Evolutionary conservation across 2,113 vertebrate species (phyloP), one percentile per base, ranked within the genome.

Genomic region (Podocnemis expansa): DNA sequence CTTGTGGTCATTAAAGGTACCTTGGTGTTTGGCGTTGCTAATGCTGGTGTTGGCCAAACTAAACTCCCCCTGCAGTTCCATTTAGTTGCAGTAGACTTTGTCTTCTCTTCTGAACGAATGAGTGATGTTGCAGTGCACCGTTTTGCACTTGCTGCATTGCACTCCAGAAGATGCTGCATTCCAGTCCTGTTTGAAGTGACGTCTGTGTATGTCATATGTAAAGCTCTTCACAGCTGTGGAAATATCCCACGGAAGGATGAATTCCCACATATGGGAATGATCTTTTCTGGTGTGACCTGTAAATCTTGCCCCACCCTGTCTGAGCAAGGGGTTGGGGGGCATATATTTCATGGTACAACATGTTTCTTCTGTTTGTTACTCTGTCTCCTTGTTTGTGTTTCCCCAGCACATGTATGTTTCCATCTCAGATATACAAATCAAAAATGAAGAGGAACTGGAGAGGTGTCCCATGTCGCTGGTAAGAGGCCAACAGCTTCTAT

Each of bases 381-480:
- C 55, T 84, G 34, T 73, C 54, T 75, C 67, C 3, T 47, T 55
- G 75, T 80, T 1, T 90, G 54, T 96, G 3, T 97, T 93, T 95
- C 88, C 31, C 54, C 97, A 99, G 99, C 99, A 99, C 98, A 99
- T 99, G 91, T 99, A 99, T 7, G 56, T 99, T 47, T 99, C 99
- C 88, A 98, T 99, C 49, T 98, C 99, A 0, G 99, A 99, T n/a
- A 85, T 99, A 47, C 99, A 99, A 98, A 99, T 99, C 95, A 99
- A 98, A 96, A 99, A 97, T 0, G 99, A 99, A 93, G 99, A 99
- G 45, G 99, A 99, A 91, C 98, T 99, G 84, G 99, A 99, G 91
- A 99, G 99, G 90, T 99, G 99, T 87, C 99, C 99, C 12, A 98
- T 99, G 97, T 99, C 99, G 84, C 95, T 99, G 99, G 99, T 99